phyloP scores from a whole-genome alignment of 2,797 vertebrate species.

The Menidia menidia region DNA sequence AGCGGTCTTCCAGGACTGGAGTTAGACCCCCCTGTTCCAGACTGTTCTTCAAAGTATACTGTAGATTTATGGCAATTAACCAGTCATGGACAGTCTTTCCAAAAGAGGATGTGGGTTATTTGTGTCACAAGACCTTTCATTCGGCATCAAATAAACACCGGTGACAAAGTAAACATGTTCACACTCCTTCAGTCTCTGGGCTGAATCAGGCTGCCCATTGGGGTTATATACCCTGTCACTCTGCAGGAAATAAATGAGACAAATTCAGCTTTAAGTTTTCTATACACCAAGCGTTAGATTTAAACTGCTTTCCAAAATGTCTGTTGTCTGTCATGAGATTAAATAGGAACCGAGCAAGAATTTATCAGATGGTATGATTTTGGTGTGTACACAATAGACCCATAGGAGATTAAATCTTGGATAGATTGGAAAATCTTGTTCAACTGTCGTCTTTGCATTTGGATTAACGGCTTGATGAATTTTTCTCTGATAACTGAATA shows the following conservation, averaged over 20 bases:
- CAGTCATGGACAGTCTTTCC: not conserved
- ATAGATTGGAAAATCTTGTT: constrained; percentile 10
- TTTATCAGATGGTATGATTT: constrained; percentile 29
- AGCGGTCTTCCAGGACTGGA: too few species aligned
- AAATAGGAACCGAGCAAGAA: constrained; percentile 35
- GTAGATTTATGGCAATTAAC: not conserved
- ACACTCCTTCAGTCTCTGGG: constrained; percentile 40
- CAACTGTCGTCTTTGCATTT: constrained; percentile 25
- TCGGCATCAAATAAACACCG: constrained; percentile 28
- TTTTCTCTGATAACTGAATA: constrained; percentile 41
- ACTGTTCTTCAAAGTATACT: not conserved
- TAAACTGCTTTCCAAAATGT: constrained; percentile 42
- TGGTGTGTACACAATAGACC: constrained; percentile 37
- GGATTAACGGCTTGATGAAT: constrained; percentile 41
- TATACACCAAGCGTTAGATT: constrained; percentile 43
- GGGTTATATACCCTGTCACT: constrained; percentile 64
- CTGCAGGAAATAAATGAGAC: constrained; percentile 66
- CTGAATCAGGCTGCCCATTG: constrained; percentile 48
- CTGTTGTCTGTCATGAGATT: constrained; percentile 30
- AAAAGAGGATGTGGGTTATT: not conserved
- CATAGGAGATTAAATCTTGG: constrained; percentile 24
- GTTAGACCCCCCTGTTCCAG: too few species aligned
- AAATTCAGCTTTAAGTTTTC: constrained; percentile 64
- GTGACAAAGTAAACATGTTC: constrained; percentile 16
- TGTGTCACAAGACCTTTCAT: constrained; percentile 15